These are phyloP conservation scores for Melieria omissa DNA, from an alignment of 2,888 invertebrate species.

Conservation along the genomic window DNA sequence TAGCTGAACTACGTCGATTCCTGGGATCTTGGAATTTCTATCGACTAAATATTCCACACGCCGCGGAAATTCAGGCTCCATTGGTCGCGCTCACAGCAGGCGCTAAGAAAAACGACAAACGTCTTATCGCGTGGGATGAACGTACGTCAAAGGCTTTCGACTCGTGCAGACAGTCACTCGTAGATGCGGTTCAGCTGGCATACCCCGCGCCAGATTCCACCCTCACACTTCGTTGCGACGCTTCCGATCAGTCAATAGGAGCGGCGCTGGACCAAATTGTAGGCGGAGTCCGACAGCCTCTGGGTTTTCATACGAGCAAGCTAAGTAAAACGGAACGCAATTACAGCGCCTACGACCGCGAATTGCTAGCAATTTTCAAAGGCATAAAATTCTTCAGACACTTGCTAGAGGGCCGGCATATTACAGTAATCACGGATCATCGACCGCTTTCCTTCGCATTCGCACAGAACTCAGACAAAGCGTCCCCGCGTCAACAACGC, in stretches of 20 bases:
- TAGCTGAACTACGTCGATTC: too few species aligned
- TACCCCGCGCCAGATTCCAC: constrained; percentile 27
- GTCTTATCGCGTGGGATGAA: too few species aligned
- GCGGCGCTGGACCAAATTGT: constrained; percentile 10
- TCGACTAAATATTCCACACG: too few species aligned
- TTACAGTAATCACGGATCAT: constrained; percentile 55
- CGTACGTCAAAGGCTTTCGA: constrained; percentile 42
- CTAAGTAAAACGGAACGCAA: constrained; percentile 54
- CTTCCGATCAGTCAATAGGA: constrained; percentile 33
- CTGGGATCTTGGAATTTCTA: too few species aligned
- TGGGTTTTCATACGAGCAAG: constrained; percentile 60
- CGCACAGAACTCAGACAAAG: constrained; percentile 33
- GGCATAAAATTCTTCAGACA: constrained; percentile 57
- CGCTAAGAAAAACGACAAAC: too few species aligned
- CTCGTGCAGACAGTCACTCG: constrained; percentile 15
- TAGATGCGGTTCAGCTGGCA: constrained; percentile 12
- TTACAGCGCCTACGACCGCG: constrained; percentile 63
- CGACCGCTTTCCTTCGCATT: constrained; percentile 40
- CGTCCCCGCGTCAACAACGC: constrained; percentile 35
- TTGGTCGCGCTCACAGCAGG: too few species aligned
- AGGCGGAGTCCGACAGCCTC: constrained; percentile 49
- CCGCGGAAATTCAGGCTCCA: too few species aligned
- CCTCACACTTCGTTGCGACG: constrained; percentile 33
- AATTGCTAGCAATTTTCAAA: constrained; percentile 60
- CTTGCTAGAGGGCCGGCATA: neutral